Conservation (phyloP, 2,113 vertebrate species). For the Coptodon bakossiorum region DNA sequence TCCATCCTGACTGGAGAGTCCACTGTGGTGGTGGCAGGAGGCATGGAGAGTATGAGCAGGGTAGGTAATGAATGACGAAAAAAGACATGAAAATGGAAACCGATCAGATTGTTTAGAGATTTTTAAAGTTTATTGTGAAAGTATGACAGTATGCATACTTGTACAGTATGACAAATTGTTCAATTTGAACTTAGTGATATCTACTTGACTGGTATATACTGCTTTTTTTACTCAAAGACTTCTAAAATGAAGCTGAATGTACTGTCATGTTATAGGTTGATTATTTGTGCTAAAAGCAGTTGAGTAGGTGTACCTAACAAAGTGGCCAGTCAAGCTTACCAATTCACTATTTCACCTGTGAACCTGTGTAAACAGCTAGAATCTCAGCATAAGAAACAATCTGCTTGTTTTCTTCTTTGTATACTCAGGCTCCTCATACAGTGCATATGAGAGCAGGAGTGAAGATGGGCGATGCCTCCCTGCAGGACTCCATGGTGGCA, state of each 20-base stretch:
- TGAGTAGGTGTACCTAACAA: neutral
- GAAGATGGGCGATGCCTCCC: conserved; percentile 80
- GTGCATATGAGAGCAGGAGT: conserved; percentile 85
- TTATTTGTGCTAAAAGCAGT: neutral
- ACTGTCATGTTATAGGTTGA: neutral
- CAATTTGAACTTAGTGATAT: neutral
- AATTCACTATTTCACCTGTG: neutral
- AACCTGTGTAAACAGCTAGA: neutral
- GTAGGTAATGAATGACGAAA: conserved; percentile 55
- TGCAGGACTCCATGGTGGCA: conserved; percentile 81
- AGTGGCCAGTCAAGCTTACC: neutral
- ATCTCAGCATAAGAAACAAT: neutral
- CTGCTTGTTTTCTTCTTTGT: neutral
- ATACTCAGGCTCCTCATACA: conserved; percentile 83
- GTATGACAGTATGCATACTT: neutral
- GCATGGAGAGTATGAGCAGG: conserved; percentile 98
- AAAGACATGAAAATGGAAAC: neutral
- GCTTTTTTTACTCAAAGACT: neutral
- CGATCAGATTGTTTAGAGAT: neutral
- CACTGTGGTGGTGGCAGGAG: conserved; percentile 87
- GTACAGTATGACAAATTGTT: neutral
- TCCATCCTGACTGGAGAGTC: conserved; percentile 81
- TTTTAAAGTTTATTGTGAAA: neutral
- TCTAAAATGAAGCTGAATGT: neutral
- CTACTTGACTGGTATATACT: neutral